Base-by-base conservation (phyloP, 2,888 invertebrate species). In the Embidobia sp. region DNA sequence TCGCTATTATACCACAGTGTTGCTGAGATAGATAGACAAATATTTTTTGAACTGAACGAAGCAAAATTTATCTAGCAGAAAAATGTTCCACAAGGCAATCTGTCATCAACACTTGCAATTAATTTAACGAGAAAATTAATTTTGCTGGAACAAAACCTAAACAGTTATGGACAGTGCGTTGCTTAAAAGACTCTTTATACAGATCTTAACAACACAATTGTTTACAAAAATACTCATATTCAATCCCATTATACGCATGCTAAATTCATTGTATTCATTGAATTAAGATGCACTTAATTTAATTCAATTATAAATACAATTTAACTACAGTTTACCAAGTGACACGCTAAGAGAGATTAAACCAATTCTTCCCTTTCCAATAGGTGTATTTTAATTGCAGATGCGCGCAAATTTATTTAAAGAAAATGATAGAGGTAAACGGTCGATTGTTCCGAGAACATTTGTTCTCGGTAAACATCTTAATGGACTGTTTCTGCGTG, bases 1-100 rank as follows among this genome's bases (percentile, higher is more conserved):
- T 59, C 66, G 51, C 48, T 66, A 73, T 73, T 73, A 73, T 59
- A 37, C 73, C 48, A 63, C 49, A 51, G 27, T 66, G 49, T 59
- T 49, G 59, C 37, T 59, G 22, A 46, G 37, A 66, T 66, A 57
- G 37, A 64, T 53, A 61, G 70, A 70, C 46, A 73, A 73, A 59
- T 66, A 73, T 73, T 73, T 59, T 73, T 72, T 42, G 35, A 57
- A 42, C 29, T 42, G 48, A 55, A 48, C 40, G 42, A 64, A 48
- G 40, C 8, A 10, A 48, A 63, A 49, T 48, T 72, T 48, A 53
- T 57, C 42, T 40, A 48, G 11, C 31, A 46, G 51, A 59, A 49
- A 61, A 46, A 48, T 61, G 51, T 44, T 48, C 22, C 27, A 27
- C 33, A 44, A 13, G 27, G 6, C 22, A 16, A 31, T 63, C 49